Base-by-base conservation (phyloP, 2,888 invertebrate genomes). In the Scelioninae gen. 1 region DNA sequence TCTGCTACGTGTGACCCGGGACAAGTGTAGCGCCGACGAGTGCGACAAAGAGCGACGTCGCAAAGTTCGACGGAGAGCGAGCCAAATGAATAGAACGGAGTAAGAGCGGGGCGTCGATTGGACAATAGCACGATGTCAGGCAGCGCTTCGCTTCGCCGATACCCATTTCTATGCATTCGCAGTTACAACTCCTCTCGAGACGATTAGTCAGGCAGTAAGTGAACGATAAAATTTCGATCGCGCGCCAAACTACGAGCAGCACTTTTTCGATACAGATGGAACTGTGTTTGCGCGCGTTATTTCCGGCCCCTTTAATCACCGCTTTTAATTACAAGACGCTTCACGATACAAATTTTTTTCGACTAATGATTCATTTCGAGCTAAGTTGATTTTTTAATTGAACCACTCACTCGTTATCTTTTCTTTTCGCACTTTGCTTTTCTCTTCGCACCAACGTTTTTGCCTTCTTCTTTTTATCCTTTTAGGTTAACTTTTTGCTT, bases 1-100 rank as follows among this genome's bases (percentile, higher is more conserved):
- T 88, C 87, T 83, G 68, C 58, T 78, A 71, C 62, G 68, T 74
- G 80, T 83, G 80, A 76, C 76, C 66, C 68, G 63, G 63, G 47
- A 45, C 76, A 71, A 66, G 68, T 49, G 60, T 34, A 55, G 38
- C 58, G 23, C n/a, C 51, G 49, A 55, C 62, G 31, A 74, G 81
- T 69, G 56, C 55, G 72, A 84, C 71, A 65, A 11, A 29, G 45
- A 60, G 38, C 11, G 16, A 2, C 0, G 29, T 1, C 11, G 38
- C 29, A 15, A 32, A 10, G 16, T 7, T 40, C 10, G 65, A 51
- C 9, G 16, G 8, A 51, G n/a, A 40, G 43, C 69, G 75, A 69
- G 45, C 66, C 55, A 53, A 49, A 58, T 23, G 11, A 29, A 2
- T 15, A 34, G 10, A 34, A 34, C 10, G 15, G 58, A 13, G 38